A percentile compares a stretch with the other conserved stretches of the same genome.
Conservation (phyloP, 2,797 vertebrate genomes). For the Spinibarbus caldwelli region DNA sequence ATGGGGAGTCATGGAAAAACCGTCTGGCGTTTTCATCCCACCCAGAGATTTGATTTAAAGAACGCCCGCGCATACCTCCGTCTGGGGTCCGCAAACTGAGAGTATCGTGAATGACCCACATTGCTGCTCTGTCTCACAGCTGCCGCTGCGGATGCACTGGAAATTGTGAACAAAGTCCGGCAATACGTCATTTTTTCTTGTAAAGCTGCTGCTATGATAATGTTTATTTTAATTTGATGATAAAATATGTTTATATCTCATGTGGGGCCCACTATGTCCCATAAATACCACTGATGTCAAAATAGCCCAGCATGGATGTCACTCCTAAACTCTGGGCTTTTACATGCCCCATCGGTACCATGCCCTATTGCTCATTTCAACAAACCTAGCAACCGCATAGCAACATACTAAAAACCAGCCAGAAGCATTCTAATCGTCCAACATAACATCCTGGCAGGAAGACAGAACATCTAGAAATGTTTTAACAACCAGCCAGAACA, state of each 20-base stretch:
- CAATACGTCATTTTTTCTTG: conserved; percentile 12
- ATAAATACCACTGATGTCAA: conserved; percentile 31
- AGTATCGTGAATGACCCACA: conserved; percentile 20
- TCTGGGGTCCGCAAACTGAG: conserved; percentile 31
- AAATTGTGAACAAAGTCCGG: conserved; percentile 32
- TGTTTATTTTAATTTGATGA: conserved; percentile 36
- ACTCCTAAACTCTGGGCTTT: not conserved
- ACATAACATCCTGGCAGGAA: not conserved
- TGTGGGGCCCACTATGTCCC: not conserved
- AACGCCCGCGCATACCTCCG: conserved; percentile 43
- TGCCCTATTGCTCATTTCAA: not conserved
- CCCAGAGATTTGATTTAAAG: conserved; percentile 50
- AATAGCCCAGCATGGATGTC: conserved; percentile 8
- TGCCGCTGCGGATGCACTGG: conserved; percentile 1
- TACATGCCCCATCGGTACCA: not conserved
- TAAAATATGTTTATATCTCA: conserved; percentile 30
- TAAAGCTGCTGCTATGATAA: conserved; percentile 38
- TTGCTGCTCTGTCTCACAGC: not conserved
- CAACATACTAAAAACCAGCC: not conserved
- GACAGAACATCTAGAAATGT: not conserved
- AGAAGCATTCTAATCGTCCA: not conserved
- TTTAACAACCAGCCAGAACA: too few relatives aligned
- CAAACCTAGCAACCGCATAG: not conserved
- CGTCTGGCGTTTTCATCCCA: conserved; percentile 49
- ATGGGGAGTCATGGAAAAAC: conserved; percentile 61